Evolutionary conservation across 1,140 invertebrate species (phyloP), one percentile per base, ranked within the genome.

Genomic region (Teleogryllus occipitalis): DNA sequence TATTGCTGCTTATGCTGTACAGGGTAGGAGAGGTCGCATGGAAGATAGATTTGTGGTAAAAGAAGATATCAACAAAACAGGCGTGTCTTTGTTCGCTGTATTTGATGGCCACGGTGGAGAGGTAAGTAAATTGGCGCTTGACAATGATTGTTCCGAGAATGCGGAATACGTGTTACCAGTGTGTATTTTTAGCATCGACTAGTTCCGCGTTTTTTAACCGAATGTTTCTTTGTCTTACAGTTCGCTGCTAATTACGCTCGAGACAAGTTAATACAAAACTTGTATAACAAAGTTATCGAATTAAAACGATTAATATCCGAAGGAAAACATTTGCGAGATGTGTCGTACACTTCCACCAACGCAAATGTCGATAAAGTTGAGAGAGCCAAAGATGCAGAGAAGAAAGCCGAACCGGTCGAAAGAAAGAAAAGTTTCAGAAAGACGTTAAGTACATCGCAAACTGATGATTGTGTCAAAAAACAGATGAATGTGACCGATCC

Each of bases 51-150:
- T 95, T 85, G 93, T 94, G 74, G 90, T 95, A 49, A 91, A 94
- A 81, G 90, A 93, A 84, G 92, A 95, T 83, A 91, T 93, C 48
- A 91, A 92, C 83, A 83, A 86, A 75, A 87, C 85, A 79, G 92
- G 91, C 46, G 92, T 97, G 77, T 93, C 94, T 4, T 88, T 98
- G 75, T 97, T 95, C 88, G 96, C 95, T 72, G 92, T 98, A 79
- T 98, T 97, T 86, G 96, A 98, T 89, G 97, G 96, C 0, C 97
- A 98, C 87, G 97, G 96, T 78, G 97, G 96, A 77, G 94, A 97
- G 87, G 92, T 93, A 87, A 84, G 65, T 83, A 81, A 77, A 78
- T 77, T 74, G 39, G 22, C 72, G 46, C 72, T 73, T 73, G 7
- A 18, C 21, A 8, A 73, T 73, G 21, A 10, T 73, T 21, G 7